Evolutionary conservation across 2,888 invertebrate species (phyloP).

Genomic region (Drosophila cracens): DNA sequence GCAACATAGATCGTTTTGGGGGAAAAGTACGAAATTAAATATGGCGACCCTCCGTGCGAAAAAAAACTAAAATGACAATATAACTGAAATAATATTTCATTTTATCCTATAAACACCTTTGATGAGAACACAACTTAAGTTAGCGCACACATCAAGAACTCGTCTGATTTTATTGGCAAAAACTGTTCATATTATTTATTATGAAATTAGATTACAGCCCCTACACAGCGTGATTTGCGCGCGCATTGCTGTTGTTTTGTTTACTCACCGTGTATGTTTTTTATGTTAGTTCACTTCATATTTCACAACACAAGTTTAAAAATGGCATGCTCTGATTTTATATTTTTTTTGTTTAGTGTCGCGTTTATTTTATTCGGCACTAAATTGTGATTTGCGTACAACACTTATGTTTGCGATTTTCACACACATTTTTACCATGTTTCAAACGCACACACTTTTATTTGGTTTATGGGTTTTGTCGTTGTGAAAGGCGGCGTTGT

Average conservation of each 20-base stretch:
- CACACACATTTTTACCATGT: constrained; percentile 49
- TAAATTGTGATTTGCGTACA: constrained; percentile 41
- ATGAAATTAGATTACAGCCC: neutral
- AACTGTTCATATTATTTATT: neutral
- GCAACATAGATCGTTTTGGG: constrained; percentile 36
- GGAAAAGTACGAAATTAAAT: constrained; percentile 71
- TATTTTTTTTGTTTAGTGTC: neutral
- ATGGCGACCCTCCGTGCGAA: constrained; percentile 71
- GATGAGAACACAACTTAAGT: neutral
- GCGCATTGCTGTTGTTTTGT: constrained; percentile 51
- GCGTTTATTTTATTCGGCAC: constrained; percentile 29
- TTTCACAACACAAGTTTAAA: constrained; percentile 52
- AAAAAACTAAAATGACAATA: constrained; percentile 36
- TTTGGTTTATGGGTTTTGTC: constrained; percentile 33
- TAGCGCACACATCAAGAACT: neutral
- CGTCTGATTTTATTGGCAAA: neutral
- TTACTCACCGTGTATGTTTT: constrained; percentile 53
- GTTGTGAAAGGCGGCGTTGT: constrained; percentile 38
- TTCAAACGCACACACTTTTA: constrained; percentile 22
- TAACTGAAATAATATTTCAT: constrained; percentile 32
- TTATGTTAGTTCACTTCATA: constrained; percentile 56
- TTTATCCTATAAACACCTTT: constrained; percentile 7
- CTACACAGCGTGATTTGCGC: constrained; percentile 46
- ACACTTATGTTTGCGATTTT: constrained; percentile 35
- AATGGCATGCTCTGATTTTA: constrained; percentile 34